These are phyloP conservation scores for Cassiopea xamachana DNA, from an alignment of 30 jellyfish, hydroid and myxozoan species.

Conservation along the genomic window DNA sequence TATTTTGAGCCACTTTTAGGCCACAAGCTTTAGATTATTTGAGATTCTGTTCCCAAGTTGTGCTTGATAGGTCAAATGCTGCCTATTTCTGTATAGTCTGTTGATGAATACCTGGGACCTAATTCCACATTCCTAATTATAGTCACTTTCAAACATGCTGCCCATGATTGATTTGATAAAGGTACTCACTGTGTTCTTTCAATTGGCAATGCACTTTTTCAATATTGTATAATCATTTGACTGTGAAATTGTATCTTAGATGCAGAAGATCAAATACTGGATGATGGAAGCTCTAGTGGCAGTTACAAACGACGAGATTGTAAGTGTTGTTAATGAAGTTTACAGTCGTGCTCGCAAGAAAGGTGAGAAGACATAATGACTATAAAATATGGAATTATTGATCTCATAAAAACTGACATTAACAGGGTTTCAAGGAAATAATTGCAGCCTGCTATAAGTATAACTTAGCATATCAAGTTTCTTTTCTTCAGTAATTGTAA, in stretches of 20 bases:
- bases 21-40: too few relatives aligned
- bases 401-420: not conserved
- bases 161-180: too few relatives aligned
- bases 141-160: too few relatives aligned
- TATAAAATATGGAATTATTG: conserved; percentile 10
- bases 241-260: conserved; percentile 52
- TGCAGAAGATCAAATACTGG: conserved; percentile 90
- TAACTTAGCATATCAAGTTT: not conserved
- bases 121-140: too few relatives aligned
- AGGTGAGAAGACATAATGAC: conserved; percentile 56
- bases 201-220: not conserved
- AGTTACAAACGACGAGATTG: conserved; percentile 82
- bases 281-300: conserved; percentile 90
- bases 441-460: not conserved
- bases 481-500: too few relatives aligned
- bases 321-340: conserved; percentile 88
- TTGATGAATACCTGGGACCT: too few relatives aligned
- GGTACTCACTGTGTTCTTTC: not conserved
- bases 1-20: too few relatives aligned
- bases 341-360: conserved; percentile 79
- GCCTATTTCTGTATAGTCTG: too few relatives aligned
- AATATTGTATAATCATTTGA: not conserved
- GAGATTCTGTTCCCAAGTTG: too few relatives aligned
- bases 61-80: too few relatives aligned
- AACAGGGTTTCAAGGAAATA: not conserved